Conservation (phyloP, 2,888 invertebrate species). For the Dryobota labecula region DNA sequence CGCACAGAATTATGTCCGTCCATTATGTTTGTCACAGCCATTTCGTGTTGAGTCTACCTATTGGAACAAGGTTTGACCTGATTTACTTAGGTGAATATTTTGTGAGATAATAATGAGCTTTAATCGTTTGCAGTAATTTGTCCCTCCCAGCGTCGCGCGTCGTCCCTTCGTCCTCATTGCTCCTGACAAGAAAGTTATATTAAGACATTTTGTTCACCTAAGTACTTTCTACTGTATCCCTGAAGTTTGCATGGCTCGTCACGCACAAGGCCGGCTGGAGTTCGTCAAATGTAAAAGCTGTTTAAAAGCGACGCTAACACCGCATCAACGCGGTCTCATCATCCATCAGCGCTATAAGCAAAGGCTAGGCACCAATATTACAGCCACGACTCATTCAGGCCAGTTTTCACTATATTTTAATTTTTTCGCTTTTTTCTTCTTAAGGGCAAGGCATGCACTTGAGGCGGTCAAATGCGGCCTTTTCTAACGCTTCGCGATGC, state of each 20-base stretch:
- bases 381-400: slow-evolving; percentile 8
- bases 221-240: neutral
- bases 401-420: neutral
- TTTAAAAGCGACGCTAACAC: neutral
- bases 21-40: too few species aligned
- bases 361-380: neutral
- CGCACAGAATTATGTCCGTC: too few species aligned
- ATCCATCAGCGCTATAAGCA: neutral
- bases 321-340: neutral
- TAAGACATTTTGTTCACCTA: too few species aligned
- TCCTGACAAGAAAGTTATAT: too few species aligned
- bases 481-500: slow-evolving; percentile 95
- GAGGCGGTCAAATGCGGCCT: slow-evolving; percentile 96
- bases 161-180: neutral
- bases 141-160: too few species aligned
- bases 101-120: neutral
- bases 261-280: neutral
- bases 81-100: neutral
- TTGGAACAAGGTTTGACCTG: too few species aligned
- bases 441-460: slow-evolving; percentile 93
- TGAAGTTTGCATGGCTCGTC: neutral
- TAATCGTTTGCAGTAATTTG: neutral
- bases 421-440: slow-evolving; percentile 36
- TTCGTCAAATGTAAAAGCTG: neutral
- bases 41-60: too few species aligned